These are phyloP conservation scores for Nyctereutes procyonoides DNA, from an alignment of 2,113 vertebrate species.

Conservation along the genomic window DNA sequence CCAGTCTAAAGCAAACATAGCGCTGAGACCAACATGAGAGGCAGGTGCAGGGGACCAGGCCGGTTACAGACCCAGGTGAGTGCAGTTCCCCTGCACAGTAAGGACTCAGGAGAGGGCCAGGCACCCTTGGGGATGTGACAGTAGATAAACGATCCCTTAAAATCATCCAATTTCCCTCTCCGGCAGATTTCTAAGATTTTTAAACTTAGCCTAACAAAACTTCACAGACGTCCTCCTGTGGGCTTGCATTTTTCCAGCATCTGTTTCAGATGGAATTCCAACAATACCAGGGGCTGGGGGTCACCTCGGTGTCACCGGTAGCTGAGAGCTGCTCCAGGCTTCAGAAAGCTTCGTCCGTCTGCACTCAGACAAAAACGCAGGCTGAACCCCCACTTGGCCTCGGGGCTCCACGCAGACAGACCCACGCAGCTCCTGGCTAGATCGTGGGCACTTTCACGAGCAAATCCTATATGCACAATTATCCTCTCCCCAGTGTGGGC, in stretches of 20 bases:
- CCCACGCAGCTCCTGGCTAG: not conserved
- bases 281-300: not conserved
- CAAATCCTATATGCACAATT: not conserved
- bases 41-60: not conserved
- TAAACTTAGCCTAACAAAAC: not conserved
- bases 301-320: not conserved
- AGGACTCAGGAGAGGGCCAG: accelerated
- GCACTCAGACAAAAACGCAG: not conserved
- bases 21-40: accelerated
- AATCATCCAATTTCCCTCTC: not conserved
- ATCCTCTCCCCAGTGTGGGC: not conserved
- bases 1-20: not conserved
- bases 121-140: accelerated
- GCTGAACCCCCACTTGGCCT: not conserved
- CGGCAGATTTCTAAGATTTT: not conserved
- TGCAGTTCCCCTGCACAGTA: accelerated
- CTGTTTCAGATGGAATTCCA: not conserved
- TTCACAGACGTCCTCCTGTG: not conserved
- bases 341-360: not conserved
- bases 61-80: accelerated
- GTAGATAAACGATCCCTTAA: not conserved
- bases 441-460: accelerated
- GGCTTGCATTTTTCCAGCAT: not conserved
- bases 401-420: accelerated
- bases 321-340: accelerated